These are phyloP conservation scores for Holcopasites calliopsidis DNA, from an alignment of 1,140 invertebrate genomes.

Conservation along the genomic window DNA sequence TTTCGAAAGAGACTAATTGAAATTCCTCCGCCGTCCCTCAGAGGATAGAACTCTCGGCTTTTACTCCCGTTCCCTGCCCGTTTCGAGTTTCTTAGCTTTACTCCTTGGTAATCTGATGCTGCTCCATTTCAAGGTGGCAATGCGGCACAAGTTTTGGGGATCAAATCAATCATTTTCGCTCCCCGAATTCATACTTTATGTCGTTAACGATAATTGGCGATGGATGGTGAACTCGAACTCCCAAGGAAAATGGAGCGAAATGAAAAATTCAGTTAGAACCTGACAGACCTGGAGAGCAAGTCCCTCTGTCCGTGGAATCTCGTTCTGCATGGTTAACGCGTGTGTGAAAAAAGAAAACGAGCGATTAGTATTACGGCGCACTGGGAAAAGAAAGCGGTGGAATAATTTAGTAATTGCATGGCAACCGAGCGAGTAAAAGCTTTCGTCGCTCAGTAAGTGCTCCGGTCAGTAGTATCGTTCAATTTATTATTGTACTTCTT, in stretches of 20 bases:
- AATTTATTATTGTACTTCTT: neutral
- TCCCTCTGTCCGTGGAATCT: neutral
- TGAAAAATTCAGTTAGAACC: conserved; percentile 18
- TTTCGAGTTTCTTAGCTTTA: conserved; percentile 1
- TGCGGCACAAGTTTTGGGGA: too few species aligned
- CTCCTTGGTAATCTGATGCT: neutral
- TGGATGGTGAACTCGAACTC: too few species aligned
- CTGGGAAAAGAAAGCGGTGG: neutral
- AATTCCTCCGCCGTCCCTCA: neutral
- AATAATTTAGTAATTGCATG: conserved; percentile 30
- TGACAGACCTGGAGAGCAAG: neutral
- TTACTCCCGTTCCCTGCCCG: neutral
- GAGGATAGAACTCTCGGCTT: neutral
- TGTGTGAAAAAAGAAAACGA: conserved; percentile 7
- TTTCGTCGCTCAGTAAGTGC: conserved; percentile 24
- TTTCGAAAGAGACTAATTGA: conserved; percentile 21
- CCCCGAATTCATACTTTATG: too few species aligned
- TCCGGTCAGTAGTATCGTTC: conserved; percentile 1
- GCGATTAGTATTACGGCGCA: neutral
- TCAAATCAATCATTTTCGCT: too few species aligned
- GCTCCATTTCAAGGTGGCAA: too few species aligned
- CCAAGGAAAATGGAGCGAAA: conserved; percentile 13
- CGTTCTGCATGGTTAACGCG: neutral
- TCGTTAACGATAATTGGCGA: too few species aligned
- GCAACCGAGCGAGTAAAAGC: neutral